Base-by-base conservation (phyloP, 2,797 vertebrate species). In the Oceanodroma leucorhoa region DNA sequence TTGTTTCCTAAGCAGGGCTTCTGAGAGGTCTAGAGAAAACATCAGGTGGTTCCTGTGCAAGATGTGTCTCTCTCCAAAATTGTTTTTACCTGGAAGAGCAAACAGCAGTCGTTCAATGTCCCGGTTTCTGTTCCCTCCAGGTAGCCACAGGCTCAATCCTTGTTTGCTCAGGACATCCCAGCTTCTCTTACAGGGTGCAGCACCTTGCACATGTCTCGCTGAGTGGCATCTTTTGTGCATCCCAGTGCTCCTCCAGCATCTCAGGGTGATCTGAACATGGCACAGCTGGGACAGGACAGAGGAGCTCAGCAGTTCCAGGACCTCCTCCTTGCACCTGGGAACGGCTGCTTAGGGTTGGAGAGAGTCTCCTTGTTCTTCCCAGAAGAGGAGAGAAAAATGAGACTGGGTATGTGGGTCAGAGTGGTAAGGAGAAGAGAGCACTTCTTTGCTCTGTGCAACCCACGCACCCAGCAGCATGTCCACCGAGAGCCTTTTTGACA, bases 1-100 rank as follows among this genome's bases (percentile, higher is more conserved):
- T 90, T 14, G 29, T 88, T 94, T 90, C 62, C 73, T 76, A 87
- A 93, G 41, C 27, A 86, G 72, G 67, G 57, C 46, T 91, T 91
- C 76, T 61, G 27, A 91, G 76, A 78, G 30, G 30, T 82, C 46
- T 58, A 54, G 27, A 79, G 60, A 91, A 94, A 91, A 83, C 2
- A 0, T 83, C 61, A 75, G 21, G 53, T 72, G 17, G 18, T 83
- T 75, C 32, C 38, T 57, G 38, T 0, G 0, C 45, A 88, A 90
- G 65, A 80, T 8, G 9, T 0, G 0, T 32, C 6, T 53, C 40
- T 41, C 75, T 75, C 84, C 67, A 83, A 91, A 96, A 76, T 3
- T 11, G 4, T n/a, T 92, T 87, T 64, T 51, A 61, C n/a, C 26
- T 86, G 65, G 38, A 75, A 93, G 57, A 90, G 29, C 26, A 83